These are phyloP conservation scores for Cryptocephalus moraei DNA, from an alignment of 2,888 invertebrate species.

Conservation along the genomic window DNA sequence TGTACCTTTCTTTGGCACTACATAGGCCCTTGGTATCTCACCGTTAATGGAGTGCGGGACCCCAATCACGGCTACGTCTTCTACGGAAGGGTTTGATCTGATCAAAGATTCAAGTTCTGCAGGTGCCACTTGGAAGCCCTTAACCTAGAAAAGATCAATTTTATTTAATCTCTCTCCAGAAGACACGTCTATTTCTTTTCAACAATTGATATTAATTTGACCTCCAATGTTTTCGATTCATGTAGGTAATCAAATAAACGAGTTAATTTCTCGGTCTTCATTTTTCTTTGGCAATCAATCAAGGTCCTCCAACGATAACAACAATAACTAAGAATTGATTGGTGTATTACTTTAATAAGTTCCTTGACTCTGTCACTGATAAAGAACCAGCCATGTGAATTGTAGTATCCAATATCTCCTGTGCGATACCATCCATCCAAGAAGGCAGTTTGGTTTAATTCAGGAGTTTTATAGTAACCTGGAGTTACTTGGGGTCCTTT, in stretches of 20 bases:
- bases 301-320: too few species aligned
- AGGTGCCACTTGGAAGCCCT: slow-evolving; percentile 55
- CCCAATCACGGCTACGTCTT: slow-evolving; percentile 78
- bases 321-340: too few species aligned
- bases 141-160: too few species aligned
- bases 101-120: slow-evolving; percentile 75
- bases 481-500: slow-evolving; percentile 75
- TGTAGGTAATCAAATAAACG: too few species aligned
- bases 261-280: too few species aligned
- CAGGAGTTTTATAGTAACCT: slow-evolving; percentile 64
- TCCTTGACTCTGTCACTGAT: slow-evolving; percentile 73
- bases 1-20: slow-evolving; percentile 45
- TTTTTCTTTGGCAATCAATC: too few species aligned
- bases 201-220: too few species aligned
- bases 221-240: too few species aligned
- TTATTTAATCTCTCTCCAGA: too few species aligned
- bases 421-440: slow-evolving; percentile 66
- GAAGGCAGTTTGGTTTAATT: slow-evolving; percentile 60
- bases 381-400: slow-evolving; percentile 54
- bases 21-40: slow-evolving; percentile 66
- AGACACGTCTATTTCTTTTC: too few species aligned
- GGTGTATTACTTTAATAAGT: slow-evolving; percentile 54
- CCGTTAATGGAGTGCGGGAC: slow-evolving; percentile 56
- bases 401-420: slow-evolving; percentile 49
- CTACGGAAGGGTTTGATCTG: slow-evolving; percentile 59